These are phyloP conservation scores for Mesaphorura yosii DNA, from an alignment of 1,140 invertebrate species.

Conservation along the genomic window DNA sequence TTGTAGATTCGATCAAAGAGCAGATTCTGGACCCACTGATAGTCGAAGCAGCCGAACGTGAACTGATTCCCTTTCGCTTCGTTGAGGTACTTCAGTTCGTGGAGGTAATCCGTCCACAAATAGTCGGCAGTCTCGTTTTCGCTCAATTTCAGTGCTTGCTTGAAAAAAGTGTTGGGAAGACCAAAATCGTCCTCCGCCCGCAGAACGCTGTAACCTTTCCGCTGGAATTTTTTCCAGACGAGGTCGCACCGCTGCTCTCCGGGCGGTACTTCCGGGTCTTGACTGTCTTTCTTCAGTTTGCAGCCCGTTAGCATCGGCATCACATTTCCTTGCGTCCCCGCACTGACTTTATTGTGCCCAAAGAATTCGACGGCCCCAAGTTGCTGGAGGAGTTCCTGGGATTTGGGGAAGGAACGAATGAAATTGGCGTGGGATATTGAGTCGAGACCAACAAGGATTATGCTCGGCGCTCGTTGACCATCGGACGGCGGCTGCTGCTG, in stretches of 20 bases:
- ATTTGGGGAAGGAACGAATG: slow-evolving; percentile 42
- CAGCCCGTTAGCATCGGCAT: slow-evolving; percentile 29
- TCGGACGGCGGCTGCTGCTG: slow-evolving; percentile 56
- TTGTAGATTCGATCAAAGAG: no score
- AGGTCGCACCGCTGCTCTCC: slow-evolving; percentile 16
- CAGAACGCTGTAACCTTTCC: background rate
- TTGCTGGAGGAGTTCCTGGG: slow-evolving; percentile 35
- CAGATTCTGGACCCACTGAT: no score
- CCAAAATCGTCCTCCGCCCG: background rate
- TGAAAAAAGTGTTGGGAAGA: no score
- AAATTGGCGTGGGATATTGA: slow-evolving; percentile 47
- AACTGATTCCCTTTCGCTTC: no score
- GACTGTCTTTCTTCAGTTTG: no score
- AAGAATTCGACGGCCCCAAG: slow-evolving; percentile 35
- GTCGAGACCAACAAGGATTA: no score
- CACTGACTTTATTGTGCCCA: slow-evolving; percentile 35
- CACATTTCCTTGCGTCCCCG: slow-evolving; percentile 36
- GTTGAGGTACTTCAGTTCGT: no score
- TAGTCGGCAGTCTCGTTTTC: no score
- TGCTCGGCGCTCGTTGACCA: no score
- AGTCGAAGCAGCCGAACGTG: no score
- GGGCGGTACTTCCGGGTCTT: slow-evolving; percentile 37
- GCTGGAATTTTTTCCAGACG: background rate
- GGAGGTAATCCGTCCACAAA: no score
- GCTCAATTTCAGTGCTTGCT: no score